These are phyloP conservation scores for Mesochorus sp. DNA, from an alignment of 2,888 invertebrate genomes.

Conservation along the genomic window DNA sequence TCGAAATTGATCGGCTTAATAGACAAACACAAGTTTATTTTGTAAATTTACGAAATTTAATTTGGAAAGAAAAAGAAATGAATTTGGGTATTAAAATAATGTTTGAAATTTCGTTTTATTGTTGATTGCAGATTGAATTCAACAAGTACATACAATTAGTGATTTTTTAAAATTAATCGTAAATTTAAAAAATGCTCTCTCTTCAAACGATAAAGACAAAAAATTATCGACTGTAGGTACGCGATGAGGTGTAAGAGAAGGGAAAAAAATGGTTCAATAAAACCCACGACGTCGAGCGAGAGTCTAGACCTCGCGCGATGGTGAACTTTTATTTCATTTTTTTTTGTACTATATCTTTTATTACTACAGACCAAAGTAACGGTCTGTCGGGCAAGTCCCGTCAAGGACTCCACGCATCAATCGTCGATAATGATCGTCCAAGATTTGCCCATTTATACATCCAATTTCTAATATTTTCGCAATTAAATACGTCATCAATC, in stretches of 20 bases:
- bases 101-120: background rate
- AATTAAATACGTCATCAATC: background rate
- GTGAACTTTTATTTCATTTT: slow-evolving; percentile 20
- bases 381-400: slow-evolving; percentile 79
- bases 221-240: background rate
- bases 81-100: background rate
- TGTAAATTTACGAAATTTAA: background rate
- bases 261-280: slow-evolving; percentile 16
- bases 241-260: slow-evolving; percentile 34
- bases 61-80: background rate
- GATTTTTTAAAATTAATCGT: background rate
- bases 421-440: slow-evolving; percentile 38
- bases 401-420: slow-evolving; percentile 75
- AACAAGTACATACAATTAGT: background rate
- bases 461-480: background rate
- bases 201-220: background rate
- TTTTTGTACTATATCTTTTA: background rate
- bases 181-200: background rate
- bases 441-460: background rate
- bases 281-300: slow-evolving; percentile 18
- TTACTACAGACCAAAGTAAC: slow-evolving; percentile 70
- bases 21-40: background rate
- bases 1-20: no score
- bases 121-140: background rate
- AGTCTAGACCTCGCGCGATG: slow-evolving; percentile 31